Conservation (phyloP, 2,113 vertebrate genomes). For the Eulacestoma nigropectus region DNA sequence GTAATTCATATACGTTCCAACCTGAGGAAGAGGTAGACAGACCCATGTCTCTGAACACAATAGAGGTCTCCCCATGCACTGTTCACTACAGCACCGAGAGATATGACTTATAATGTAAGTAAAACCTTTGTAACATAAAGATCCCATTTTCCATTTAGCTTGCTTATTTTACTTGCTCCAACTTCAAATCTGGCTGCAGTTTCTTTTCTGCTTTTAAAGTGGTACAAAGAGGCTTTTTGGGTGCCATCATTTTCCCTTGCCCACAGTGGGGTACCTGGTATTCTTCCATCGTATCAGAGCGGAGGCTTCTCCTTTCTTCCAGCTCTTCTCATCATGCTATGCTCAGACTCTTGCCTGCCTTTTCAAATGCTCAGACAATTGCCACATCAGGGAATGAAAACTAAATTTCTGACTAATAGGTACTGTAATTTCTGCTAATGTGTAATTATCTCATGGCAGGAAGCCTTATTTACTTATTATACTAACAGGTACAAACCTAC, state of each 20-base stretch:
- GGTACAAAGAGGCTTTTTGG: not conserved
- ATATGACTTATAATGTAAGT: not conserved
- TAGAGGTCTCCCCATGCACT: accelerated
- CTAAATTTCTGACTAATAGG: not conserved
- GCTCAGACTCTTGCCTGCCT: not conserved
- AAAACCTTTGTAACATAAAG: not conserved
- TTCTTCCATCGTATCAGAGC: not conserved
- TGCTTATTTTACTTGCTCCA: not conserved
- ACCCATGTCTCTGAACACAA: not conserved
- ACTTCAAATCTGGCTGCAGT: not conserved
- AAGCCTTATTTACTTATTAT: not conserved
- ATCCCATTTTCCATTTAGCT: not conserved
- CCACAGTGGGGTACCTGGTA: not conserved
- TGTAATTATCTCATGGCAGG: not conserved
- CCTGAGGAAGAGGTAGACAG: not conserved
- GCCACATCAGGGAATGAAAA: not conserved
- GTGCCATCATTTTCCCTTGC: not conserved
- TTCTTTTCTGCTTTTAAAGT: not conserved
- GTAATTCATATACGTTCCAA: not conserved
- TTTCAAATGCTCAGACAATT: not conserved
- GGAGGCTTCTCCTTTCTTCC: not conserved
- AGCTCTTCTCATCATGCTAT: not conserved
- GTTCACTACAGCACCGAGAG: not conserved
- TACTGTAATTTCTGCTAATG: not conserved
- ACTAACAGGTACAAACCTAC: not conserved